A percentile compares a stretch with the other conserved stretches of the same genome.
Conservation (phyloP, 2,113 vertebrate species). For the Empidonax traillii region DNA sequence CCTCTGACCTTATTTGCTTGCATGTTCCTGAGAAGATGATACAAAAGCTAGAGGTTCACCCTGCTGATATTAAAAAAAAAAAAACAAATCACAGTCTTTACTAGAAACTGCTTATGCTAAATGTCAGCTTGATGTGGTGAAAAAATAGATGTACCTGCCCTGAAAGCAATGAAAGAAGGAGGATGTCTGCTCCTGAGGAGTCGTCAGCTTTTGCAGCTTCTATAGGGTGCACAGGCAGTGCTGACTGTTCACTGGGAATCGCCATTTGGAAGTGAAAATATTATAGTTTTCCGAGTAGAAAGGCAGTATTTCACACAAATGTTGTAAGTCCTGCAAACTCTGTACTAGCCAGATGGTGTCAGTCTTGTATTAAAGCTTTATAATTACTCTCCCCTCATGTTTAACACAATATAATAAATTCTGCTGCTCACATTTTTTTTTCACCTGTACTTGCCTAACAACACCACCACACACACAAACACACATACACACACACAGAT, state of each 20-base stretch:
- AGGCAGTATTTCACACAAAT: background rate
- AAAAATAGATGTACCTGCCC: background rate
- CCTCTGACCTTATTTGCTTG: background rate
- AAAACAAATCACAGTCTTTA: background rate
- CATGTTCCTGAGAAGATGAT: background rate
- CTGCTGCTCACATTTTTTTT: background rate
- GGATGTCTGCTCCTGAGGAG: background rate
- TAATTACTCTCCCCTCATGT: background rate
- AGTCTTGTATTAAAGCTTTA: slow-evolving; percentile 23
- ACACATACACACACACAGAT: background rate
- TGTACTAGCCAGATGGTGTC: slow-evolving; percentile 49
- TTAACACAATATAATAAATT: background rate
- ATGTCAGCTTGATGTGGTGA: background rate
- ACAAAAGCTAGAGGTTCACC: background rate
- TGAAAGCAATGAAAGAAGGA: background rate
- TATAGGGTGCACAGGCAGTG: background rate
- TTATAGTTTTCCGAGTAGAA: rapidly evolving
- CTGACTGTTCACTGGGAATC: background rate
- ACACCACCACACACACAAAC: background rate
- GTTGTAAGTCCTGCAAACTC: background rate
- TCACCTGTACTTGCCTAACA: background rate
- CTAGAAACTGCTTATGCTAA: background rate
- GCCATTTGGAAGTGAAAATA: background rate
- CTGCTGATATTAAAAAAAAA: background rate
- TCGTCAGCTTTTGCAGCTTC: background rate